These are phyloP conservation scores for Sycophaga agraensis DNA, from an alignment of 1,140 invertebrate genomes.

Conservation along the genomic window DNA sequence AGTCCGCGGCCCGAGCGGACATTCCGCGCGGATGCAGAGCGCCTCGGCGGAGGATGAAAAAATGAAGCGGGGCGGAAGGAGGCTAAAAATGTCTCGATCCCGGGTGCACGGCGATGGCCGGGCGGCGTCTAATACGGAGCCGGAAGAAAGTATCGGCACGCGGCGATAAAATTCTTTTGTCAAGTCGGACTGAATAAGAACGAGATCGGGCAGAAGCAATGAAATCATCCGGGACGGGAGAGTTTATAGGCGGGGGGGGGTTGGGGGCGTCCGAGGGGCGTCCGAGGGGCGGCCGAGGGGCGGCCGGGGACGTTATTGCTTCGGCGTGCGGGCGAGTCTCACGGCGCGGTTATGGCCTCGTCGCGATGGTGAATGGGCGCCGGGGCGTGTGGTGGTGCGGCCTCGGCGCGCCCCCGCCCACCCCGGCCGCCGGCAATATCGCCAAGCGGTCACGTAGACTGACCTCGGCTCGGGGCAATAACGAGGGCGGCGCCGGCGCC, in stretches of 20 bases:
- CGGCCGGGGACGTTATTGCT: slow-evolving; percentile 40
- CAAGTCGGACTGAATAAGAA: slow-evolving; percentile 30
- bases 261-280: not conserved
- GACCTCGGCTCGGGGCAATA: slow-evolving; percentile 52
- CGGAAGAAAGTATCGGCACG: slow-evolving; percentile 8
- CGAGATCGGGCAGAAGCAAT: slow-evolving; percentile 27
- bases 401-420: slow-evolving; percentile 23
- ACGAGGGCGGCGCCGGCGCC: slow-evolving; percentile 39
- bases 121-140: not conserved
- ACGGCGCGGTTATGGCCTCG: slow-evolving; percentile 11
- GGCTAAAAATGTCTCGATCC: slow-evolving; percentile 4
- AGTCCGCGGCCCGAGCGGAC: too few relatives aligned
- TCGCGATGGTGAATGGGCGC: slow-evolving; percentile 35
- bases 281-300: slow-evolving; percentile 13
- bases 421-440: slow-evolving; percentile 44
- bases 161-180: slow-evolving; percentile 32
- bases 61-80: slow-evolving; percentile 2
- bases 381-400: slow-evolving; percentile 31
- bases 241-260: slow-evolving; percentile 21
- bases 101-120: not conserved
- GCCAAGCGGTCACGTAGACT: slow-evolving; percentile 51
- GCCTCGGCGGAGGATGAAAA: too few relatives aligned
- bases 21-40: too few relatives aligned
- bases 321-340: slow-evolving; percentile 33
- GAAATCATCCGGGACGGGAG: slow-evolving; percentile 18